Conservation (phyloP, 2,113 vertebrate genomes). For the Tenebrosternarchus preto region DNA sequence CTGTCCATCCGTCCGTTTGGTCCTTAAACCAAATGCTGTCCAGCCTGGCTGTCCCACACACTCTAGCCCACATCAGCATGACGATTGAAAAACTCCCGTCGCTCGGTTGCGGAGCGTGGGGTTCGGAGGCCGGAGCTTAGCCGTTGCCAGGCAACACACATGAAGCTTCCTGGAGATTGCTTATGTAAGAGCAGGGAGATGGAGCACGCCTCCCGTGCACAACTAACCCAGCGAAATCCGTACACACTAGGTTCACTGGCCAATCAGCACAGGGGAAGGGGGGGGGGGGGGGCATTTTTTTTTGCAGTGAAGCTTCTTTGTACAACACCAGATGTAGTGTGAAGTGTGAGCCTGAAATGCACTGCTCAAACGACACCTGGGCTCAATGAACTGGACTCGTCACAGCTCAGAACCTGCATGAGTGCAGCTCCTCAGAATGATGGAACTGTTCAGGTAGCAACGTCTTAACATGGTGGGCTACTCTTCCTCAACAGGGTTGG, state of each 20-base stretch:
- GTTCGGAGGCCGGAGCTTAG: conserved; percentile 10
- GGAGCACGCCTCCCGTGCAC: too few relatives aligned
- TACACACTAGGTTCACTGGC: too few relatives aligned
- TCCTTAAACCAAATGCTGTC: background rate
- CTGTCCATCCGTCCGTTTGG: background rate
- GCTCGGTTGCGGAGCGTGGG: conserved; percentile 9
- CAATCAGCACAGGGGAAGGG: background rate
- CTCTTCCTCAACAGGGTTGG: too few relatives aligned
- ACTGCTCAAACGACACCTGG: background rate
- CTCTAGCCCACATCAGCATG: background rate
- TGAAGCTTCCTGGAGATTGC: conserved; percentile 34
- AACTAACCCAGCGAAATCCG: too few relatives aligned
- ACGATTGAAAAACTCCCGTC: conserved; percentile 23
- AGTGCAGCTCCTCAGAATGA: too few relatives aligned
- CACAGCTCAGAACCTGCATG: background rate
- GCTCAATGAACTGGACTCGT: background rate
- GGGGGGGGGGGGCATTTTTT: too few relatives aligned
- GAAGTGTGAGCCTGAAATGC: background rate
- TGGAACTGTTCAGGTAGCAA: too few relatives aligned
- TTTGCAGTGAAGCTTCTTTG: too few relatives aligned
- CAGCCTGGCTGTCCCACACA: background rate
- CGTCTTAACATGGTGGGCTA: too few relatives aligned
- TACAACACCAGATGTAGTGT: too few relatives aligned
- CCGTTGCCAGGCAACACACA: conserved; percentile 48
- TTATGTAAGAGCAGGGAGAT: conserved; percentile 32